Percentiles rank a stretch among this genome's conserved stretches.
Conservation (phyloP, 2,888 invertebrate genomes). For the Ceraclea dissimilis region DNA sequence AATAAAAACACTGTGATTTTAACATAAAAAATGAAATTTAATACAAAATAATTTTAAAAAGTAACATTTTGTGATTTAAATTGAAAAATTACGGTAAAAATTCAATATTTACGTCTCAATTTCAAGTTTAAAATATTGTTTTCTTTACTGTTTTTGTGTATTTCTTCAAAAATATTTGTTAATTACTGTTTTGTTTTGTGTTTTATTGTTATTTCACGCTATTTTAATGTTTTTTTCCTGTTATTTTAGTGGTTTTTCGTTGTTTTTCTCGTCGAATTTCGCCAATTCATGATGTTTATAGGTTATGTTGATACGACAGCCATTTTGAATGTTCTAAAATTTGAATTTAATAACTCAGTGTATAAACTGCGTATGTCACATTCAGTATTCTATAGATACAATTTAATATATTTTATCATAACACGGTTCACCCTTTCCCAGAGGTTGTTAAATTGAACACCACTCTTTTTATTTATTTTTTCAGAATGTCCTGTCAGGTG, state of each 20-base stretch:
- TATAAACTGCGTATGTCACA: no score
- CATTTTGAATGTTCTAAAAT: slow-evolving; percentile 1
- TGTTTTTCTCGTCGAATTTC: not conserved
- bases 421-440: no score
- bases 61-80: no score
- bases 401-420: no score
- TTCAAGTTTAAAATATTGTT: not conserved
- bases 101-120: no score
- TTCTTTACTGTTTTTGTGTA: not conserved
- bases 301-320: not conserved
- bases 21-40: not conserved
- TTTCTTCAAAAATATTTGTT: not conserved
- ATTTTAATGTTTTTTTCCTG: not conserved
- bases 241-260: not conserved
- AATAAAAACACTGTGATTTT: not conserved
- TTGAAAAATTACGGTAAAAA: no score
- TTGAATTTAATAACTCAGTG: not conserved
- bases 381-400: no score
- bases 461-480: no score
- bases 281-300: not conserved
- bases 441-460: no score
- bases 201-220: no score
- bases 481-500: no score
- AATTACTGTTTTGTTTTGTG: no score
- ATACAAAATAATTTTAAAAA: not conserved